Evolutionary conservation across 2,888 invertebrate genomes (phyloP).

Genomic region (Volucella zonaria): DNA sequence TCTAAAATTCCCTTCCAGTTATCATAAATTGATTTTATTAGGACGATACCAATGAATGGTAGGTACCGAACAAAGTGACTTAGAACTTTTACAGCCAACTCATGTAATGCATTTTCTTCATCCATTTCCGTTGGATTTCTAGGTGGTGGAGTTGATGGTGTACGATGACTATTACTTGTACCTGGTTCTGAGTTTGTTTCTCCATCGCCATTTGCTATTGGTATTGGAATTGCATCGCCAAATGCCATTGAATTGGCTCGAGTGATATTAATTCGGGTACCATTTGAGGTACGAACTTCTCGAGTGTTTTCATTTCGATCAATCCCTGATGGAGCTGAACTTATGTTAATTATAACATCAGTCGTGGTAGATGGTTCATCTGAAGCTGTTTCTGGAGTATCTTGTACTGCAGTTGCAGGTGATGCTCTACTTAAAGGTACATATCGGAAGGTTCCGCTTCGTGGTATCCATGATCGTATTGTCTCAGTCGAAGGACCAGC

Average conservation of each 20-base stretch:
- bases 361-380: constrained; percentile 10
- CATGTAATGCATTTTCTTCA: constrained; percentile 77
- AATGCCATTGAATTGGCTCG: constrained; percentile 34
- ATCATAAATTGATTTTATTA: constrained; percentile 80
- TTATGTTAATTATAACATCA: constrained; percentile 55
- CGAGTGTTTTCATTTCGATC: constrained; percentile 38
- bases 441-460: constrained; percentile 78
- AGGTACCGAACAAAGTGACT: constrained; percentile 80
- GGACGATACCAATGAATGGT: constrained; percentile 79
- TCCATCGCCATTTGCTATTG: neutral
- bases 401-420: constrained; percentile 49
- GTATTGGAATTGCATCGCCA: neutral
- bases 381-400: constrained; percentile 40
- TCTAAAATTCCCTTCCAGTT: constrained; percentile 79
- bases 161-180: neutral
- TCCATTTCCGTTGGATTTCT: constrained; percentile 75
- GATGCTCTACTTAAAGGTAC: constrained; percentile 72
- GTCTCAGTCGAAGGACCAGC: constrained; percentile 79
- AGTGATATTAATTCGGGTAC: constrained; percentile 41
- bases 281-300: constrained; percentile 23
- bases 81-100: constrained; percentile 78
- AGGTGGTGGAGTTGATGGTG: constrained; percentile 52
- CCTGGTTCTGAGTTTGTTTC: constrained; percentile 42
- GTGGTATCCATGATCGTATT: constrained; percentile 78
- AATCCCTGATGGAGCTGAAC: constrained; percentile 33